A percentile compares a stretch with the other conserved stretches of the same genome.
These are phyloP conservation scores for Acanthornis magna DNA, from an alignment of 2,797 vertebrate genomes.

Conservation along the genomic window DNA sequence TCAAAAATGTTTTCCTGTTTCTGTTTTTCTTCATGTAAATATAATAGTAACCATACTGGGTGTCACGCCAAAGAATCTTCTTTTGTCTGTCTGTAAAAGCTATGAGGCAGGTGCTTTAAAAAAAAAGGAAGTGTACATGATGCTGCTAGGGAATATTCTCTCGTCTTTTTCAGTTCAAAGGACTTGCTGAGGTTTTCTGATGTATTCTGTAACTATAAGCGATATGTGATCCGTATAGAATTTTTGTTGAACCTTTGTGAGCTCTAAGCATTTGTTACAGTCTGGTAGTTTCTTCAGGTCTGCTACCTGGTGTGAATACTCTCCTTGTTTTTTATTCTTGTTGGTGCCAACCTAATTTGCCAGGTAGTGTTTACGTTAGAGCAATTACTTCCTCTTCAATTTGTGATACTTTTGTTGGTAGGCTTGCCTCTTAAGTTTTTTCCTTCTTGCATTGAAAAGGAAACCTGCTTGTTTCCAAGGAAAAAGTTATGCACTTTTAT, in stretches of 20 bases:
- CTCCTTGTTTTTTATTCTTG: background rate
- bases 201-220: background rate
- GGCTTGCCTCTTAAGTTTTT: background rate
- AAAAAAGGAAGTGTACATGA: accelerated
- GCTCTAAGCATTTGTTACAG: background rate
- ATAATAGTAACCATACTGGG: background rate
- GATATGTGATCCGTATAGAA: background rate
- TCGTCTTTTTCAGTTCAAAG: background rate
- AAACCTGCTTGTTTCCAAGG: background rate
- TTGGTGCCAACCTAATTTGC: background rate
- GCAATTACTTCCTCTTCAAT: background rate
- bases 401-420: background rate
- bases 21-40: background rate
- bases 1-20: background rate
- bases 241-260: background rate
- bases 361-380: background rate
- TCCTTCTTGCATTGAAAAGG: background rate
- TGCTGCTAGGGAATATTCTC: background rate
- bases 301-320: background rate
- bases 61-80: background rate
- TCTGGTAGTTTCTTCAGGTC: background rate
- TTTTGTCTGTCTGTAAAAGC: background rate
- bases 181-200: background rate
- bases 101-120: background rate
- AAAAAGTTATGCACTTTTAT: background rate